These are phyloP conservation scores for Heliothis virescens DNA, from an alignment of 1,140 invertebrate genomes.

Conservation along the genomic window DNA sequence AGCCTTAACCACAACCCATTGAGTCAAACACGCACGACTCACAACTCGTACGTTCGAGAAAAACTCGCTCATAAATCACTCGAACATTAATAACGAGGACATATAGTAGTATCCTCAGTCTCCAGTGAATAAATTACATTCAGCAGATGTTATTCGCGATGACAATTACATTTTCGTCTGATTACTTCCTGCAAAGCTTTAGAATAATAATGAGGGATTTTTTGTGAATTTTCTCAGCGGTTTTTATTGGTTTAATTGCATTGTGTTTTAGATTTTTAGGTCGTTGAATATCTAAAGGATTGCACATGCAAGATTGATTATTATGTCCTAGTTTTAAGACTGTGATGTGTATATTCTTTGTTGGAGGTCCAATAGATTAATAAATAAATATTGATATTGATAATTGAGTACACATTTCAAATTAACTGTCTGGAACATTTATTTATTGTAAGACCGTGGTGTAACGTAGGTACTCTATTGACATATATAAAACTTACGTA, in stretches of 20 bases:
- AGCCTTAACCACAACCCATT: too few species aligned
- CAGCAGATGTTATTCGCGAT: constrained; percentile 64
- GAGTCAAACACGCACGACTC: not conserved
- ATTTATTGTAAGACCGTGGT: too few species aligned
- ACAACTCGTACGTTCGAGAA: not conserved
- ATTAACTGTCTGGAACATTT: too few species aligned
- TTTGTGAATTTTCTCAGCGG: constrained; percentile 8
- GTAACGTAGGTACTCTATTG: too few species aligned
- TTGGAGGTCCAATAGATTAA: too few species aligned
- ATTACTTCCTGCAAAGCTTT: constrained; percentile 60
- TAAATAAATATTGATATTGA: too few species aligned
- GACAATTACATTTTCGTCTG: constrained; percentile 69
- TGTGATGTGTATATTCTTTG: too few species aligned
- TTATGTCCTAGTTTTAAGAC: too few species aligned
- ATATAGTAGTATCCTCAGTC: constrained; percentile 2
- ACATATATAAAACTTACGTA: too few species aligned
- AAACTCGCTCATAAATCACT: constrained; percentile 6
- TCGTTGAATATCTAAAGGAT: too few species aligned
- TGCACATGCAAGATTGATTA: too few species aligned
- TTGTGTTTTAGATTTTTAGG: not conserved
- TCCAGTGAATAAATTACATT: constrained; percentile 59
- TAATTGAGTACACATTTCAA: too few species aligned
- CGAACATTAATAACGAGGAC: constrained; percentile 4
- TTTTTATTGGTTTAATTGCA: constrained; percentile 12
- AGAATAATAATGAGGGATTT: constrained; percentile 63